Base-by-base conservation (phyloP, 2,797 vertebrate genomes). In the Eulemur rubriventer region DNA sequence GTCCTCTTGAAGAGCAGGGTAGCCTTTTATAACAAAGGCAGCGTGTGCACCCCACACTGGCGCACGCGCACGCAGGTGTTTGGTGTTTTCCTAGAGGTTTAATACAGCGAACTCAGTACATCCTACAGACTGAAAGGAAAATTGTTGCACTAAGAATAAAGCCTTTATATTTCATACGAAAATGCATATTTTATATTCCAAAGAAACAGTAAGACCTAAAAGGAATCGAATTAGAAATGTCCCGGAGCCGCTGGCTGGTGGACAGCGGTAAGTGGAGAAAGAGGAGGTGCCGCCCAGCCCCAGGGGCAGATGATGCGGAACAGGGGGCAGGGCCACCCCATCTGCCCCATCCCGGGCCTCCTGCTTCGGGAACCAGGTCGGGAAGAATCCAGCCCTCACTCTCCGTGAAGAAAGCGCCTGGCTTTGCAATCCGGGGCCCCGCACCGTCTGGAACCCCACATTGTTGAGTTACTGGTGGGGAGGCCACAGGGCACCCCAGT, bases 21-120 rank as follows among this genome's bases (percentile, higher is more conserved):
- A 50, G 69, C 79, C 82, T 89, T 95, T 91, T 41, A 70, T 57
- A 7, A 13, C 22, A 50, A 59, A 38, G 46, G 43, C 48, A 0
- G 20, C 0, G 12, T 0, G 4, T 1, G 0, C 2, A 0, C 26
- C 35, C 11, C 85, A n/a, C 14, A 5, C 38, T 3, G 4, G 1
- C 52, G 1, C 24, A 1, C 28, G 50, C 7, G 0, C 48, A 1
- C 16, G 18, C 38, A 24, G 22, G 38, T 28, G 11, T 48, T 13
- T 3, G 75, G 6, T 52, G 7, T 70, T 35, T 26, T 26, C 18
- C 24, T 16, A 28, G 63, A 73, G 91, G 7, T 50, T 91, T 18
- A 57, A 30, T 67, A 26, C 35, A 82, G 57, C 1, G 48, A 1
- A 14, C 38, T 4, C 52, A 67, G 78, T 6, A 6, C 4, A 1